phyloP scores from a whole-genome alignment of 2,113 vertebrate species.

The Piaya cayana region DNA sequence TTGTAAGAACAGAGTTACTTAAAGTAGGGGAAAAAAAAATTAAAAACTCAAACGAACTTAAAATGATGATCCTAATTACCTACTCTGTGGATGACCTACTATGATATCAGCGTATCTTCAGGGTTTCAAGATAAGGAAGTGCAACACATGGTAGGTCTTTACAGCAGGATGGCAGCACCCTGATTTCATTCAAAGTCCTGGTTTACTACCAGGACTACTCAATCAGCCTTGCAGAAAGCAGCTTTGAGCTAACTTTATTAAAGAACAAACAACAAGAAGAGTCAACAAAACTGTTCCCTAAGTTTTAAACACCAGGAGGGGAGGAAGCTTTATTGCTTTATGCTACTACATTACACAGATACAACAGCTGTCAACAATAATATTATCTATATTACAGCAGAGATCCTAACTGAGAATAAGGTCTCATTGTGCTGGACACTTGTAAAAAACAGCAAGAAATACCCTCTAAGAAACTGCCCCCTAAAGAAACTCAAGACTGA shows the following conservation, averaged over 20 bases:
- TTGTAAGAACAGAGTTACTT: background rate
- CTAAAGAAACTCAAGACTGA: background rate
- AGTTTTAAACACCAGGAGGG: slow-evolving; percentile 43
- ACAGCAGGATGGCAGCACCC: slow-evolving; percentile 3
- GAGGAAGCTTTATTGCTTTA: slow-evolving; percentile 58
- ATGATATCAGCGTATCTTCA: background rate
- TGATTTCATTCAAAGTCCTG: background rate
- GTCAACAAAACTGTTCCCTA: slow-evolving; percentile 52
- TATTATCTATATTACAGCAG: slow-evolving; percentile 50
- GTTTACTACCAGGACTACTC: slow-evolving; percentile 12
- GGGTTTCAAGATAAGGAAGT: slow-evolving; percentile 47
- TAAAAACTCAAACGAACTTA: background rate
- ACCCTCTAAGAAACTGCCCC: background rate
- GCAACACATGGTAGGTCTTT: background rate
- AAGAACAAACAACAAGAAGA: slow-evolving; percentile 51
- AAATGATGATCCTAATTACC: slow-evolving; percentile 1
- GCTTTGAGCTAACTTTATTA: slow-evolving; percentile 38
- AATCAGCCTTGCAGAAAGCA: slow-evolving; percentile 6
- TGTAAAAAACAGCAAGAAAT: background rate
- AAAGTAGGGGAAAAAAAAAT: background rate
- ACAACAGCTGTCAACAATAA: slow-evolving; percentile 63
- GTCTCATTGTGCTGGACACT: slow-evolving; percentile 23
- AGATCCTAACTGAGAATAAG: slow-evolving; percentile 27
- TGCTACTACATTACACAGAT: slow-evolving; percentile 64
- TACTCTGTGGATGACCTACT: slow-evolving; percentile 4